phyloP scores from a whole-genome alignment of 1,140 invertebrate genomes.

The Cheumatopsyche charites region DNA sequence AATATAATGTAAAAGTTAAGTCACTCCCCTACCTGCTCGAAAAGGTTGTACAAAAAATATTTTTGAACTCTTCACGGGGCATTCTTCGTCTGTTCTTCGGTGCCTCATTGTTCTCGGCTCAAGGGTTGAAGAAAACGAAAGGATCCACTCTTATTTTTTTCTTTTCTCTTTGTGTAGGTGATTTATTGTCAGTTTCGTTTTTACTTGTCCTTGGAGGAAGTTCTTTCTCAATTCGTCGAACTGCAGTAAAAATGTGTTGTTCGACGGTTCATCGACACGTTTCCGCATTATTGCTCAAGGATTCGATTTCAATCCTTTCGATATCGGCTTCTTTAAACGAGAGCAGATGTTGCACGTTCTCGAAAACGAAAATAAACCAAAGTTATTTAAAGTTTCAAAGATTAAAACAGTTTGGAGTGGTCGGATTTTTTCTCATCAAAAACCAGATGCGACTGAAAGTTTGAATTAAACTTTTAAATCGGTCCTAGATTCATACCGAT shows the following conservation, averaged over 20 bases:
- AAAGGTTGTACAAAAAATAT: slow-evolving; percentile 25
- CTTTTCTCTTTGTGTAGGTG: slow-evolving; percentile 17
- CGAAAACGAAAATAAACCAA: too few species aligned
- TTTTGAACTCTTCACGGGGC: background rate
- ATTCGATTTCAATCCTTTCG: background rate
- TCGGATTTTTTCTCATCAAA: too few species aligned
- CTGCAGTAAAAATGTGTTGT: background rate
- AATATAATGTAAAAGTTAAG: background rate
- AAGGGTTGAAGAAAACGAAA: slow-evolving; percentile 47
- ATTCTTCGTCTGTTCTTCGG: slow-evolving; percentile 12
- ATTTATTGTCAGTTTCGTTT: slow-evolving; percentile 45
- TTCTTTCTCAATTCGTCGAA: background rate
- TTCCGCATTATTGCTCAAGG: background rate
- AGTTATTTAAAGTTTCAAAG: too few species aligned
- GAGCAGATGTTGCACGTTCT: background rate
- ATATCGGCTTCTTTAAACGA: background rate
- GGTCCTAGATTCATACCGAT: too few species aligned
- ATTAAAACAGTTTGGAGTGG: too few species aligned
- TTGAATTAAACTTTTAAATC: too few species aligned
- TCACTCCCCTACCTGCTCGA: slow-evolving; percentile 17
- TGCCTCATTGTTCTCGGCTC: slow-evolving; percentile 11
- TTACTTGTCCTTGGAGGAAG: slow-evolving; percentile 45
- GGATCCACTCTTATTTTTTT: slow-evolving; percentile 29
- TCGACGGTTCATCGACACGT: background rate
- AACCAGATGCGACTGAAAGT: too few species aligned